A percentile compares a stretch with the other conserved stretches of the same genome.
Evolutionary conservation across 53 echinoderm and acorn worm species (phyloP).

Genomic region (Echinometra lucunter): DNA sequence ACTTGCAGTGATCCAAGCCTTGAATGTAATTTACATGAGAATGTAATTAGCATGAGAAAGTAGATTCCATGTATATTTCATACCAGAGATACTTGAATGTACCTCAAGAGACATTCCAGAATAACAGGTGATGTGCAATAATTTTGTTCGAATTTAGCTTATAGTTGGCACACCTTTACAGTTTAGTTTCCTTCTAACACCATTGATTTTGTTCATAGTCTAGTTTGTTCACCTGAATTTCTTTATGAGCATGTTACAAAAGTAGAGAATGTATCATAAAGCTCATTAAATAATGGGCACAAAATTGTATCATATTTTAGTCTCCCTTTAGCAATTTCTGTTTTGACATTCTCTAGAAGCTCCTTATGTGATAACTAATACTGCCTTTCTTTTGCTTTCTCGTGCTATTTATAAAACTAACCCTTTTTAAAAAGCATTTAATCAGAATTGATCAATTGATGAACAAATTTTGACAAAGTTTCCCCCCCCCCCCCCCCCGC

Average conservation of each 20-base stretch:
- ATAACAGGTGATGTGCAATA: conserved; percentile 5
- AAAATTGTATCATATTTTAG: no score
- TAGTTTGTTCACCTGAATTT: background rate
- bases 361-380: no score
- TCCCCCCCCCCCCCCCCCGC: no score
- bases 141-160: no score
- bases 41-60: background rate
- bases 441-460: background rate
- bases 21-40: background rate
- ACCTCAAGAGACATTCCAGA: background rate
- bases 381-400: background rate
- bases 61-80: background rate
- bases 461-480: background rate
- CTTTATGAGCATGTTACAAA: background rate
- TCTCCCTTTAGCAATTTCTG: no score
- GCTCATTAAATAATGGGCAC: background rate
- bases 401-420: background rate
- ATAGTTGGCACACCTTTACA: background rate
- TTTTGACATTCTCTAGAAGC: no score
- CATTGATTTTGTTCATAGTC: background rate
- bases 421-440: background rate
- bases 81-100: background rate
- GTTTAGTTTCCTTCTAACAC: no score
- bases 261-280: background rate
- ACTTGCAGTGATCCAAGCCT: background rate